These are phyloP conservation scores for Lepilemur ruficaudatus DNA, from an alignment of 2,797 vertebrate genomes.

Conservation along the genomic window DNA sequence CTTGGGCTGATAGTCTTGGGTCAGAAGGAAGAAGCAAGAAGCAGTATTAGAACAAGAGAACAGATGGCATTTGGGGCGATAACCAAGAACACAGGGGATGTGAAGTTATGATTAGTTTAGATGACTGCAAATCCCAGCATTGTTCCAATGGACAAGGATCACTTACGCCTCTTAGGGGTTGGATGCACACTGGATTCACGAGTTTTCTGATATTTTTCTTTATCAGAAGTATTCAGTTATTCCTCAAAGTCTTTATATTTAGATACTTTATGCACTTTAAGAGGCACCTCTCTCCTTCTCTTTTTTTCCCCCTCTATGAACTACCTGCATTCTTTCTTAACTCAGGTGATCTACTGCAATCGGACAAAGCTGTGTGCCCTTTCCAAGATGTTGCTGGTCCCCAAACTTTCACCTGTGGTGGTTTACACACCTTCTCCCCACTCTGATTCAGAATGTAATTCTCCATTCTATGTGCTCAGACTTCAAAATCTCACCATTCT, in stretches of 20 bases:
- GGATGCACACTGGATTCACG: neutral
- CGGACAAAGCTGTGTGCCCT: neutral
- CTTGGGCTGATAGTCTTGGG: neutral
- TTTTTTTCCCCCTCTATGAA: neutral
- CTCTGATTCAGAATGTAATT: neutral
- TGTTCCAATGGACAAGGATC: neutral
- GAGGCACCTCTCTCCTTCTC: neutral
- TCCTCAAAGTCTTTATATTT: neutral
- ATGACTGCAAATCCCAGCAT: neutral
- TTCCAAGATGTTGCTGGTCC: neutral
- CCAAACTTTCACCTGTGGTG: neutral
- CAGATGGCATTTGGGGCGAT: neutral
- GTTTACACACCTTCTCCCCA: neutral
- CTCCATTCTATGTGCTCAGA: neutral
- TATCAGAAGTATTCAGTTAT: neutral
- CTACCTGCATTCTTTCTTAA: neutral
- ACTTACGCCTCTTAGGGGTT: neutral
- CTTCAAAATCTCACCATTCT: neutral
- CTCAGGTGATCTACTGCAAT: neutral
- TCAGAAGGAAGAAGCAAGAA: neutral
- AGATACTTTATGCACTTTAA: neutral
- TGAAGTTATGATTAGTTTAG: rapidly evolving
- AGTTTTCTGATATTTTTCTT: neutral
- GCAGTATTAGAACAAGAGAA: neutral
- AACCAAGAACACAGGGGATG: neutral